Base-by-base conservation (phyloP, 2,797 vertebrate species). In the Linurgus olivaceus region DNA sequence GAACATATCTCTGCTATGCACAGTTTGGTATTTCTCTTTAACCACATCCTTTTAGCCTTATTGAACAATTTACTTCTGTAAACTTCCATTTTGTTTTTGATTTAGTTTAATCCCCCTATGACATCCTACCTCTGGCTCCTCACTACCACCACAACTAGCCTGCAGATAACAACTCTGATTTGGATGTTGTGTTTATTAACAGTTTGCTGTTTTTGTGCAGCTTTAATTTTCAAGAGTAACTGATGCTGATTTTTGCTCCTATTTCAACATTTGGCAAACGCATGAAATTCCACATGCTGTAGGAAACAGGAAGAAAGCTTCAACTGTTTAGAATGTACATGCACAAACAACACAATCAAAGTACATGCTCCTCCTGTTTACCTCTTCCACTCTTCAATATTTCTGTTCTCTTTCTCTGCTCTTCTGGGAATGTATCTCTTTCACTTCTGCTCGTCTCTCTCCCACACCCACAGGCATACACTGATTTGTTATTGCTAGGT, bases 401-500 rank as follows among this genome's bases (percentile, higher is more conserved):
- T 94, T 76, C 76, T 94, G 70, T 86, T 93, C 67, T 80, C n/a
- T 79, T 93, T 89, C 66, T 91, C 57, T 82, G 2, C 51, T 45
- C 48, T 94, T 88, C 87, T 84, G 90, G 59, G 74, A 84, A 89
- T 50, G 59, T 40, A 9, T 61, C 63, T 80, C 78, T 93, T 31
- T 80, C 55, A 52, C 59, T 94, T 71, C 40, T 78, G 75, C 44
- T 63, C 38, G 7, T 84, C 59, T 50, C 59, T 54, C 87, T 91
- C 95, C 89, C 91, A 93, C 92, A 81, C 62, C 68, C 89, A 83
- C 33, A 92, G 78, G 88, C 92, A 96, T 72, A 86, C 91, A 94
- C 61, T 80, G 90, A 89, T 94, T 96, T 96, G 93, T 97, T 96
- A 94, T 81, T 96, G 84, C 86, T 78, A 81, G 81, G 89, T 93